Evolutionary conservation across 2,797 vertebrate genomes (phyloP).

Genomic region (Sebastes steindachneri): DNA sequence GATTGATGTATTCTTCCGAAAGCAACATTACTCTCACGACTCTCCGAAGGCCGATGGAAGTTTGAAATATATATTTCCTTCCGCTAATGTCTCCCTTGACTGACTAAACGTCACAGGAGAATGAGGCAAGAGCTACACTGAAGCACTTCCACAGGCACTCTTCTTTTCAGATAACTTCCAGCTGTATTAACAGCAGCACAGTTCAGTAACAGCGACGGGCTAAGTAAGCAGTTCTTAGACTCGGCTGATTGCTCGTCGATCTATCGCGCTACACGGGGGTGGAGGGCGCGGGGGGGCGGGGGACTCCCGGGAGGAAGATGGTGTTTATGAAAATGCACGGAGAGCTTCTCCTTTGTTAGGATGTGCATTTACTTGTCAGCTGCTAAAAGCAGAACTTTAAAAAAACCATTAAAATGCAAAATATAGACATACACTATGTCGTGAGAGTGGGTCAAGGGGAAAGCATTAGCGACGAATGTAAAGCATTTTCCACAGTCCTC

Average conservation of each 20-base stretch:
- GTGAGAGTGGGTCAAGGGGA: constrained; percentile 58
- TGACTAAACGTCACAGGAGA: constrained; percentile 47
- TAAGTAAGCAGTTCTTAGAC: constrained; percentile 60
- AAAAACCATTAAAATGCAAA: constrained; percentile 65
- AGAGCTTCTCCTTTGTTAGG: constrained; percentile 38
- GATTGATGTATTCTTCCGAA: constrained; percentile 63
- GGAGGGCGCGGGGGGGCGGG: neutral
- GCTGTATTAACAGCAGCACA: constrained; percentile 61
- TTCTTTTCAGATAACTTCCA: constrained; percentile 59
- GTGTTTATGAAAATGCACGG: constrained; percentile 51
- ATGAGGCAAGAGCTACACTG: constrained; percentile 26
- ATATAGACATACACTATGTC: constrained; percentile 27
- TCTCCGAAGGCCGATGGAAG: constrained; percentile 61
- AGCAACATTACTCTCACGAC: constrained; percentile 47
- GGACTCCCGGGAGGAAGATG: constrained; percentile 12
- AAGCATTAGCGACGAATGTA: constrained; percentile 52
- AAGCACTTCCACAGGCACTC: constrained; percentile 48
- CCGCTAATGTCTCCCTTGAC: constrained; percentile 69
- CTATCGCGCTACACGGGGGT: neutral
- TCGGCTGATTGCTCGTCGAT: constrained; percentile 57
- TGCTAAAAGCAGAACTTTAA: constrained; percentile 32
- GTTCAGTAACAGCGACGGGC: constrained; percentile 49
- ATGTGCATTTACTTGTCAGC: constrained; percentile 50
- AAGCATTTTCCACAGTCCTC: constrained; percentile 47
- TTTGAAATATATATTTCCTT: constrained; percentile 63